Conservation (phyloP, 2,113 vertebrate species). For the Chaetorhynchus papuensis region DNA sequence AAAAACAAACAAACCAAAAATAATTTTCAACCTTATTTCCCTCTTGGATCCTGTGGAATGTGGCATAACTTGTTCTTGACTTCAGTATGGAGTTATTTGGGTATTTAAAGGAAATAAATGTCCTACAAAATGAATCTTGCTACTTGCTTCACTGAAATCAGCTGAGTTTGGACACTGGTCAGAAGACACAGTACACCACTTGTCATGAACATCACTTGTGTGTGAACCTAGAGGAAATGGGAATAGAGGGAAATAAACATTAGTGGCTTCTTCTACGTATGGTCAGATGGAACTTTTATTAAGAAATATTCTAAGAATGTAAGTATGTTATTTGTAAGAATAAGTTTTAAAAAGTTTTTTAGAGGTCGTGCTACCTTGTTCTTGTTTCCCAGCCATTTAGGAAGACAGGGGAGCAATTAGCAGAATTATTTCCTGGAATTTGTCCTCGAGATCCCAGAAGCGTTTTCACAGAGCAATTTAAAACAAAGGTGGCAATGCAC, state of each 20-base stretch:
- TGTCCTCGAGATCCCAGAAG: neutral
- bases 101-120: neutral
- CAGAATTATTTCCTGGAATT: neutral
- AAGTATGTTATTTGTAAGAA: neutral
- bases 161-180: neutral
- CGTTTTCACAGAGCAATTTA: neutral
- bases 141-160: neutral
- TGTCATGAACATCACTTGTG: neutral
- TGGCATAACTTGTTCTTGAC: neutral
- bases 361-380: neutral
- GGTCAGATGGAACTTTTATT: neutral
- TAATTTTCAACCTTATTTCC: neutral
- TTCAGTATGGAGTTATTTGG: neutral
- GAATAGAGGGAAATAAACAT: neutral
- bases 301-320: neutral
- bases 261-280: neutral
- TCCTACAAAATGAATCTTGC: neutral
- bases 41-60: neutral
- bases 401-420: neutral
- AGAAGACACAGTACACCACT: rapidly evolving
- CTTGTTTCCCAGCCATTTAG: neutral
- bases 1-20: neutral
- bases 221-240: neutral
- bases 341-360: neutral
- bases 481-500: neutral